A percentile compares a stretch with the other conserved stretches of the same genome.
Evolutionary conservation across 2,888 invertebrate genomes (phyloP).

Genomic region (Andrena bicolor): DNA sequence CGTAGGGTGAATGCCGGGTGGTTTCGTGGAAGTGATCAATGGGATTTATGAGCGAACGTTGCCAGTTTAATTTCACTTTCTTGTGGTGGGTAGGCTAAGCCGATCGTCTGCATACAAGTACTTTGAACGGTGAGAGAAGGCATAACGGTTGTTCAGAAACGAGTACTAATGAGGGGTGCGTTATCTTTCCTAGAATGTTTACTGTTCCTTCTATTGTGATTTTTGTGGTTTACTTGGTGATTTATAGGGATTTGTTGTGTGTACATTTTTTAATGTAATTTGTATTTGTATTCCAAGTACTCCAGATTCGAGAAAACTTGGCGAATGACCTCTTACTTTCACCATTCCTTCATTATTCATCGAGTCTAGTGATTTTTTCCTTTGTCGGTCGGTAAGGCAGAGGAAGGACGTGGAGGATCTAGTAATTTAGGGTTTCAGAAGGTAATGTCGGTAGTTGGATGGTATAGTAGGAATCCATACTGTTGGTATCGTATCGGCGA

Average conservation of each 20-base stretch:
- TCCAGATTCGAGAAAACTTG: not conserved
- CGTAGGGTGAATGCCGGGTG: too few relatives aligned
- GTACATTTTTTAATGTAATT: not conserved
- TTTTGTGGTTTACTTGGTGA: not conserved
- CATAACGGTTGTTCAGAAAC: not conserved
- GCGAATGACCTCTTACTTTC: conserved; percentile 54
- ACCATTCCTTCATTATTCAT: conserved; percentile 8
- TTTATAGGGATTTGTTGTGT: not conserved
- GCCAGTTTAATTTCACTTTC: conserved; percentile 9
- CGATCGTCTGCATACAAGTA: not conserved
- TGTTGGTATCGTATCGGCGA: not conserved
- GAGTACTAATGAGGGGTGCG: not conserved
- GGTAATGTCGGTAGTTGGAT: conserved; percentile 16
- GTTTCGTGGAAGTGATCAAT: not conserved
- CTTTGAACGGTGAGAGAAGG: not conserved
- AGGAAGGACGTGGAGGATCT: conserved; percentile 17
- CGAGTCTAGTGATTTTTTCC: not conserved
- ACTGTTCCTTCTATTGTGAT: not conserved
- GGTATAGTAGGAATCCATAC: not conserved
- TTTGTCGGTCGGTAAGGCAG: conserved; percentile 48
- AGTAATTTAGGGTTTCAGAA: not conserved
- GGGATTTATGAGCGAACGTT: not conserved
- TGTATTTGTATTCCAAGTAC: not conserved
- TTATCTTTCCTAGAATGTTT: not conserved
- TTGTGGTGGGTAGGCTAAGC: not conserved